A percentile compares a stretch with the other conserved stretches of the same genome.
Conservation (phyloP, 2,113 vertebrate genomes). For the Ophthalmolycus amberensis region DNA sequence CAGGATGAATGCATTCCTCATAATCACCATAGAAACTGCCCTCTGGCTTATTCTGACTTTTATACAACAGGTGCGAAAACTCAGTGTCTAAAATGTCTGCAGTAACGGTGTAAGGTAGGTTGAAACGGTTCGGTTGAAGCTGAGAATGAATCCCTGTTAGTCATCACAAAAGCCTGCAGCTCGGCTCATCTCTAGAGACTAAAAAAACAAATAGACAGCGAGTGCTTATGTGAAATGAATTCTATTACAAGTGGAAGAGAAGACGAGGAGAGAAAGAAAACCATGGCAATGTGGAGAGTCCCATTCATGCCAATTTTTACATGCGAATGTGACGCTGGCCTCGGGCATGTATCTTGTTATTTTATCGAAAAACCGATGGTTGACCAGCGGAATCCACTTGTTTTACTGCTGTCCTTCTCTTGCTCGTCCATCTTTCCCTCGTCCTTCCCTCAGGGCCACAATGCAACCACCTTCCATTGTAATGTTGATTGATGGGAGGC, state of each 20-base stretch:
- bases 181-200: not conserved
- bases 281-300: not conserved
- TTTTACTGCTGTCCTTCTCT: slow-evolving; percentile 33
- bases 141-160: not conserved
- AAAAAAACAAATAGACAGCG: slow-evolving; percentile 2
- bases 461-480: slow-evolving; percentile 34
- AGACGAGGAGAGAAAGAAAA: not conserved
- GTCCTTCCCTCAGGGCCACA: slow-evolving; percentile 35
- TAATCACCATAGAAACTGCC: slow-evolving; percentile 6
- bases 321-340: slow-evolving; percentile 10
- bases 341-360: slow-evolving; percentile 17
- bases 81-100: not conserved
- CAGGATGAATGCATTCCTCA: not conserved
- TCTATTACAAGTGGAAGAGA: not conserved
- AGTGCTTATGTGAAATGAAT: not conserved
- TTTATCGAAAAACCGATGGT: slow-evolving; percentile 11
- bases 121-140: not conserved
- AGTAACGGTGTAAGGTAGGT: not conserved
- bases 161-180: slow-evolving; percentile 3
- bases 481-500: slow-evolving; percentile 55
- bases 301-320: not conserved
- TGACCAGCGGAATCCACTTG: slow-evolving; percentile 27
- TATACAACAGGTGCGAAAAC: slow-evolving; percentile 4
- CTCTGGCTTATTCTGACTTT: slow-evolving; percentile 3
- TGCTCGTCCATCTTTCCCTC: slow-evolving; percentile 14